phyloP scores from a whole-genome alignment of 1,140 invertebrate species.

The Drosophila bipectinata region DNA sequence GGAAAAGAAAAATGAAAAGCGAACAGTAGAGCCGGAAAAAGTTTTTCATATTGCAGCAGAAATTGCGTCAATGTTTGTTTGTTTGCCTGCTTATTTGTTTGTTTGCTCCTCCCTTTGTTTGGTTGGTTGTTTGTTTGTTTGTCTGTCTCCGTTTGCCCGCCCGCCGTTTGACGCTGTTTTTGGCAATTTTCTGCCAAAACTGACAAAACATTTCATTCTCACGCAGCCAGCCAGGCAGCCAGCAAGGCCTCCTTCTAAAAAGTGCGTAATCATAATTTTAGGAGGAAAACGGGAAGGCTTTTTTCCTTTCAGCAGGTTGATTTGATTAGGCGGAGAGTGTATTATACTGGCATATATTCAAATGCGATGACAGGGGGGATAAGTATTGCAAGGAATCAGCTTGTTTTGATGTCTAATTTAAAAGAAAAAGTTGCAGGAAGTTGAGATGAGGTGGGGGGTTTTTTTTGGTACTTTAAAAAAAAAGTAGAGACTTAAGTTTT shows the following conservation, averaged over 20 bases:
- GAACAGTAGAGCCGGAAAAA: constrained; percentile 25
- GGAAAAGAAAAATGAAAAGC: constrained; percentile 7
- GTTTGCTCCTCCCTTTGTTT: constrained; percentile 32
- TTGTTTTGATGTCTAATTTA: constrained; percentile 11
- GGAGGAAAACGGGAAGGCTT: background rate
- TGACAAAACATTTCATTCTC: constrained; percentile 78
- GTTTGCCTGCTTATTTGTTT: constrained; percentile 50
- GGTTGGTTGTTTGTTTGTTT: constrained; percentile 20
- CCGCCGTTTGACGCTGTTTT: constrained; percentile 52
- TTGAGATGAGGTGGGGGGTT: background rate
- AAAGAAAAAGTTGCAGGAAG: background rate
- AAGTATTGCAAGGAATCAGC: background rate
- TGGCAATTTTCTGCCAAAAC: constrained; percentile 56
- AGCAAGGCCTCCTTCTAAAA: constrained; percentile 18
- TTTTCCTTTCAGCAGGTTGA: constrained; percentile 16
- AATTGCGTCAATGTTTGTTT: constrained; percentile 78
- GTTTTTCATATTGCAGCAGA: constrained; percentile 74
- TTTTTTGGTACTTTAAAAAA: background rate
- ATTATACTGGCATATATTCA: constrained; percentile 13
- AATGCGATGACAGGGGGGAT: constrained; percentile 15
- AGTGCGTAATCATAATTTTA: constrained; percentile 61
- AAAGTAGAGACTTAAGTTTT: no score
- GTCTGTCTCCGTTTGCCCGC: constrained; percentile 21
- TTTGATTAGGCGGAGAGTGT: constrained; percentile 17
- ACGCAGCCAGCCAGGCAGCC: background rate